These are phyloP conservation scores for Galaxias olidus DNA, from an alignment of 2,797 vertebrate genomes.

Conservation along the genomic window DNA sequence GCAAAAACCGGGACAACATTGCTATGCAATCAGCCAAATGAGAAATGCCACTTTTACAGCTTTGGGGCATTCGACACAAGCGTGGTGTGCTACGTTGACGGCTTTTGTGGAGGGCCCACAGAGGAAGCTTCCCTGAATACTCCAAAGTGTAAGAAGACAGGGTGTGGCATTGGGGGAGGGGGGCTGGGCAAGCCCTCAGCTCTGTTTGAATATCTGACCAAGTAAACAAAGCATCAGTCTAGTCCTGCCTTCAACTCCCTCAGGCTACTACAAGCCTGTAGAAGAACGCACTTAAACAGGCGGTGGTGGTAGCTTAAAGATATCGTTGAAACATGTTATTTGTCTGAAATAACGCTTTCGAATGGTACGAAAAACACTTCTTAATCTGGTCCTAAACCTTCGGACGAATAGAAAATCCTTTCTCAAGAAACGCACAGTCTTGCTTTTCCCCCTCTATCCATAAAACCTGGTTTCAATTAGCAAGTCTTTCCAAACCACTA, in stretches of 20 bases:
- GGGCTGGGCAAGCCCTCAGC: constrained; percentile 12
- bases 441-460: constrained; percentile 58
- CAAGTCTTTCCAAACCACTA: constrained; percentile 86
- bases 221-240: constrained; percentile 29
- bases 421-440: constrained; percentile 52
- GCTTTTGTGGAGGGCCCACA: constrained; percentile 11
- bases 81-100: constrained; percentile 17
- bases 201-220: constrained; percentile 30
- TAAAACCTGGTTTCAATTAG: constrained; percentile 86
- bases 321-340: no score
- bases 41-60: constrained; percentile 43
- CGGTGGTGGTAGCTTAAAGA: no score
- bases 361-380: no score
- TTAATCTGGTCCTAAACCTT: constrained; percentile 1
- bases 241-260: background rate
- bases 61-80: constrained; percentile 10
- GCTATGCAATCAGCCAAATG: background rate
- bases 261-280: background rate
- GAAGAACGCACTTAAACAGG: no score
- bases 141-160: constrained; percentile 44
- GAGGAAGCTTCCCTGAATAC: constrained; percentile 28
- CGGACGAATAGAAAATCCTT: constrained; percentile 36
- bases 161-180: constrained; percentile 73
- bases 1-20: no score
- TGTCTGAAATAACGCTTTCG: no score